A percentile compares a stretch with the other conserved stretches of the same genome.
Evolutionary conservation across 2,113 vertebrate genomes (phyloP).

Genomic region (Grammomys surdaster): DNA sequence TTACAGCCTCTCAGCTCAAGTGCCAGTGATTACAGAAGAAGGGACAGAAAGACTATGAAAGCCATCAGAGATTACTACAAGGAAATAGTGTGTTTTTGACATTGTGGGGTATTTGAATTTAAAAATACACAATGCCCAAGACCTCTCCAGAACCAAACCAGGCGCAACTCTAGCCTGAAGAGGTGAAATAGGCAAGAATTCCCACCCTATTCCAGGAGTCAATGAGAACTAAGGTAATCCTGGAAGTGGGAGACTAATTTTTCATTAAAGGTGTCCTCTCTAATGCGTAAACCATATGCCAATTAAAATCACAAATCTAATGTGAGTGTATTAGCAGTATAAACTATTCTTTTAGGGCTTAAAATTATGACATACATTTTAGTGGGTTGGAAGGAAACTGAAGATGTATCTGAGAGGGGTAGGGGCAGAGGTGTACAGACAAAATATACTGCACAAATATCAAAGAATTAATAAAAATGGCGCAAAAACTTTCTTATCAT

Average conservation of each 20-base stretch:
- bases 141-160: neutral
- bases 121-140: neutral
- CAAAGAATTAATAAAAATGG: neutral
- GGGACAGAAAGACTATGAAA: neutral
- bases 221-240: rapidly evolving
- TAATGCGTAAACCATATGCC: no score
- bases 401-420: neutral
- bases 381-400: neutral
- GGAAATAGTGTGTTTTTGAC: neutral
- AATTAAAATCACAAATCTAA: neutral
- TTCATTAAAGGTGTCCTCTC: neutral
- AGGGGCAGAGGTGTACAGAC: rapidly evolving
- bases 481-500: neutral
- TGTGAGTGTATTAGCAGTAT: no score
- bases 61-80: neutral
- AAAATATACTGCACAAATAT: neutral
- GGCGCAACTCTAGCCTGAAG: neutral
- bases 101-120: rapidly evolving
- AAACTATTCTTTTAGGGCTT: neutral
- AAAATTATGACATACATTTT: neutral
- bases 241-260: neutral
- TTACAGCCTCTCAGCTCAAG: neutral
- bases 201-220: no score
- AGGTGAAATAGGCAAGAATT: neutral
- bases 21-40: neutral